A percentile compares a stretch with the other conserved stretches of the same genome.
These are phyloP conservation scores for Pseudomyrmex dendroicus DNA, from an alignment of 1,140 invertebrate genomes.

Conservation along the genomic window DNA sequence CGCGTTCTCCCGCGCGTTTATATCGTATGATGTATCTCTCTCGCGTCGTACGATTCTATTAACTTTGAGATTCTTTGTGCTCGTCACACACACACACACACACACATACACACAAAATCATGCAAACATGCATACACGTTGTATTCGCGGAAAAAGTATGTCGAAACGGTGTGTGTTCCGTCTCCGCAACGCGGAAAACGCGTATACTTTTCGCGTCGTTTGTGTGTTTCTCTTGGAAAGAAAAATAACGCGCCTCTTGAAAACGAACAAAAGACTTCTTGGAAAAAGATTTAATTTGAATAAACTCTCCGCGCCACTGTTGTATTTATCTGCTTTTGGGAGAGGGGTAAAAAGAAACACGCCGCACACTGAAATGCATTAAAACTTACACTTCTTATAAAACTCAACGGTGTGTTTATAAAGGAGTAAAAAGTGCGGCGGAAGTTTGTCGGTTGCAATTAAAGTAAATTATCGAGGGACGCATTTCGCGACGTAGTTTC, in stretches of 20 bases:
- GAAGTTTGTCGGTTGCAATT: slow-evolving; percentile 32
- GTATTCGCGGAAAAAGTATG: background rate
- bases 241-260: slow-evolving; percentile 3
- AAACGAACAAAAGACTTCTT: slow-evolving; percentile 10
- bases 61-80: slow-evolving; percentile 15
- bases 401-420: slow-evolving; percentile 9
- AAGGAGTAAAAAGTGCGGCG: slow-evolving; percentile 1
- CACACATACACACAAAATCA: too few species aligned
- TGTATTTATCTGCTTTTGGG: background rate
- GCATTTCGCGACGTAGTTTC: background rate
- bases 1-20: slow-evolving; percentile 3
- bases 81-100: too few species aligned
- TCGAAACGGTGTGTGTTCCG: background rate
- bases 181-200: background rate
- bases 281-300: slow-evolving; percentile 28
- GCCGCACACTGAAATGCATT: background rate
- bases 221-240: background rate
- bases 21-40: slow-evolving; percentile 28
- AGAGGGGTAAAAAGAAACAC: background rate
- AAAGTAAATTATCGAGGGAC: slow-evolving; percentile 26
- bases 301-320: background rate
- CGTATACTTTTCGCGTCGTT: background rate
- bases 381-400: slow-evolving; percentile 23
- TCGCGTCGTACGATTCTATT: slow-evolving; percentile 31
- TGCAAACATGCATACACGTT: background rate